phyloP scores from a whole-genome alignment of 2,888 invertebrate genomes.

The Xestia ashworthii region DNA sequence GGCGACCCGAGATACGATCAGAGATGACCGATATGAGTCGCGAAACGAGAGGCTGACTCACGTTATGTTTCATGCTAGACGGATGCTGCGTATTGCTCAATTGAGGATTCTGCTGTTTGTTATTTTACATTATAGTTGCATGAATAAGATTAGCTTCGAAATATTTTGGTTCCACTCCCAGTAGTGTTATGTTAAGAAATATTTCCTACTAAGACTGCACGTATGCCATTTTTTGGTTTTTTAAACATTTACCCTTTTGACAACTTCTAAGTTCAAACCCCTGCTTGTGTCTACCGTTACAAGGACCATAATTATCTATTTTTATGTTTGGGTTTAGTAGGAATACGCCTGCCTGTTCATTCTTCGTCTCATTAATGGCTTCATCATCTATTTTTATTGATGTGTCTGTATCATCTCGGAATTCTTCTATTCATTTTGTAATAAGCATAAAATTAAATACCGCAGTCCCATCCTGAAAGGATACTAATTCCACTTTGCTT shows the following conservation, averaged over 20 bases:
- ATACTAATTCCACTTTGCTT: background rate
- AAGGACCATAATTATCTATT: background rate
- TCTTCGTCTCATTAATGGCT: background rate
- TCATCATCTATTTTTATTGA: background rate
- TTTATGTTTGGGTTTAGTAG: background rate
- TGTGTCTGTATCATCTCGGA: background rate
- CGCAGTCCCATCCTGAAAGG: background rate
- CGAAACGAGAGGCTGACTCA: conserved; percentile 76
- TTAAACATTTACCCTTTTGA: background rate
- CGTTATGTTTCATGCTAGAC: conserved; percentile 65
- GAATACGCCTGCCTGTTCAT: background rate
- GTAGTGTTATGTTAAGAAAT: background rate
- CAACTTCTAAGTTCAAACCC: background rate
- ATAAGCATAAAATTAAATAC: background rate
- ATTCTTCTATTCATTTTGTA: background rate
- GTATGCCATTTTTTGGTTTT: background rate
- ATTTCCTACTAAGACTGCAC: background rate
- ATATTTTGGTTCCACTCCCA: background rate
- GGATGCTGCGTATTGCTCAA: conserved; percentile 68
- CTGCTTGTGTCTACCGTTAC: background rate
- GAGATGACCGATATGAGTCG: conserved; percentile 82
- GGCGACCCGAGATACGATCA: conserved; percentile 83
- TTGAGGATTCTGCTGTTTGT: conserved; percentile 37
- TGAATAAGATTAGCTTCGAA: conserved; percentile 1
- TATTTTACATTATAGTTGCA: conserved; percentile 6